Conservation (phyloP, 2,888 invertebrate genomes). For the Campaea margaritaria region DNA sequence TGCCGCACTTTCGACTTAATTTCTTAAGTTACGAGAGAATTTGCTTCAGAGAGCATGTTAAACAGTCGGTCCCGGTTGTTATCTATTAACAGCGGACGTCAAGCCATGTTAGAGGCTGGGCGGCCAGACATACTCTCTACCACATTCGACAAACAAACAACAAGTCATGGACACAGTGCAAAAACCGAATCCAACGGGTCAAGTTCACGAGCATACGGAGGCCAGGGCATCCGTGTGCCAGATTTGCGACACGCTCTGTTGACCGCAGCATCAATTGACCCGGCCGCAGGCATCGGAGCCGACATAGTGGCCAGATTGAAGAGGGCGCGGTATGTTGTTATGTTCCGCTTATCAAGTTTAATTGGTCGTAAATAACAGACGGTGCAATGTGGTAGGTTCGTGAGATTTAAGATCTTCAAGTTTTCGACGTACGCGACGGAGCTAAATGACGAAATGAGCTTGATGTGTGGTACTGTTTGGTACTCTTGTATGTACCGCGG, state of each 20-base stretch:
- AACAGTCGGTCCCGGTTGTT: too few relatives aligned
- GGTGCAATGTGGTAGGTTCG: background rate
- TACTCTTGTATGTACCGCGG: constrained; percentile 4
- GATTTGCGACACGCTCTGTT: constrained; percentile 56
- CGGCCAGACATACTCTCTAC: too few relatives aligned
- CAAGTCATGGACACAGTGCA: constrained; percentile 18
- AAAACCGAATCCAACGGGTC: constrained; percentile 47
- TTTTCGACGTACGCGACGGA: background rate
- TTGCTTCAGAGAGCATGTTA: too few relatives aligned
- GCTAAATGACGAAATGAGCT: background rate
- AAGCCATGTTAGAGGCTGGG: too few relatives aligned
- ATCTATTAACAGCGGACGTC: too few relatives aligned
- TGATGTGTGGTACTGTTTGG: constrained; percentile 3
- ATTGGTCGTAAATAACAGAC: background rate
- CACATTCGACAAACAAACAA: too few relatives aligned
- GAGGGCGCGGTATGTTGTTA: background rate
- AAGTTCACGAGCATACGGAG: constrained; percentile 61
- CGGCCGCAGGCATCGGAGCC: constrained; percentile 24
- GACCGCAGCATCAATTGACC: constrained; percentile 65
- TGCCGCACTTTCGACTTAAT: too few relatives aligned
- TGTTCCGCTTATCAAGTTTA: background rate
- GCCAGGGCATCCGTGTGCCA: constrained; percentile 48
- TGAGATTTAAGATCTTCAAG: background rate
- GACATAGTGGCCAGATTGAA: background rate
- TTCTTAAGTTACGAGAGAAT: too few relatives aligned